Evolutionary conservation across 1,140 invertebrate genomes (phyloP).

Genomic region (Bombyx mori): DNA sequence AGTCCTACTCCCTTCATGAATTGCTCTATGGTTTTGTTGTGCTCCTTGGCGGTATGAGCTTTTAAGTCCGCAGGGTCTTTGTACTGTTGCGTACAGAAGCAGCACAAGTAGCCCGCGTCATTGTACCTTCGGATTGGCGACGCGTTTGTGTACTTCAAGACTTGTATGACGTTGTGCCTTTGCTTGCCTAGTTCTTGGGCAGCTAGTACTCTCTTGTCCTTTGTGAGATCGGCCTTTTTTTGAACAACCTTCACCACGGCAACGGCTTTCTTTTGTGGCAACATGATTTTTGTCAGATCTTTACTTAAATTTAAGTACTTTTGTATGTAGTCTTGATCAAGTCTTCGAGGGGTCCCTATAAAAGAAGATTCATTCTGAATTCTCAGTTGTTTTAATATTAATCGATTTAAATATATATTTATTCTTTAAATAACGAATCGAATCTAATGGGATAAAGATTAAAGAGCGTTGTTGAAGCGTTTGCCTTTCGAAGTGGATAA

Average conservation of each 20-base stretch:
- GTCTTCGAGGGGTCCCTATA: too few species aligned
- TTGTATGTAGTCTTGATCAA: too few species aligned
- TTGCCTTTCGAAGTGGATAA: too few species aligned
- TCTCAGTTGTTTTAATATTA: background rate
- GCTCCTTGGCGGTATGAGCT: constrained; percentile 20
- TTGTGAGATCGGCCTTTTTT: background rate
- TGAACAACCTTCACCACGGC: background rate
- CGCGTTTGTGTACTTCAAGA: constrained; percentile 35
- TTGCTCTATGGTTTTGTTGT: constrained; percentile 24
- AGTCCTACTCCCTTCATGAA: constrained; percentile 18
- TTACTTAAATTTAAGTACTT: too few species aligned
- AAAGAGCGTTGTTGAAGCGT: too few species aligned
- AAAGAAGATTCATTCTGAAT: background rate
- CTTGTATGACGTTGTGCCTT: constrained; percentile 21
- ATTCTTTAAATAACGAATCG: too few species aligned
- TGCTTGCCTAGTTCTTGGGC: constrained; percentile 25
- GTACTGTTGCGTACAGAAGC: constrained; percentile 27
- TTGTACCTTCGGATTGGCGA: constrained; percentile 29
- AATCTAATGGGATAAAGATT: too few species aligned
- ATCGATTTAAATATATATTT: too few species aligned
- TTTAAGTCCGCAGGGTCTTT: constrained; percentile 25
- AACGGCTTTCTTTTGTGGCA: too few species aligned
- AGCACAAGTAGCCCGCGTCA: constrained; percentile 27
- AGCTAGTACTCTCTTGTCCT: background rate
- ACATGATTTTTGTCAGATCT: too few species aligned